Evolutionary conservation across 2,797 vertebrate genomes (phyloP).

Genomic region (Petrocephalus schoutedeni): DNA sequence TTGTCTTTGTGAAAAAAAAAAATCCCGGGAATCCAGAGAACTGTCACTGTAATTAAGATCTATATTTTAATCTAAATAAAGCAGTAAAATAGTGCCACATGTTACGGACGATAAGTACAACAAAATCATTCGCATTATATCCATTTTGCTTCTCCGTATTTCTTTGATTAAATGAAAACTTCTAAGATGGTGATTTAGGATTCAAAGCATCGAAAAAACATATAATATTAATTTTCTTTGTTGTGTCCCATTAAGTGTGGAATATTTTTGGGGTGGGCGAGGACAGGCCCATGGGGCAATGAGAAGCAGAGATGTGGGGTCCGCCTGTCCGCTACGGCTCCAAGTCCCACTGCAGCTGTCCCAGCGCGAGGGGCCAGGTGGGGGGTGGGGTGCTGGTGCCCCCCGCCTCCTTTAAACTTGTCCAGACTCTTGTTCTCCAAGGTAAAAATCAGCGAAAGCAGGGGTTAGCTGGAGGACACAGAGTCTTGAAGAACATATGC

Average conservation of each 20-base stretch:
- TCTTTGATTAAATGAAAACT: not conserved
- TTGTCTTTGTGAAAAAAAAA: not conserved
- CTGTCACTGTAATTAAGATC: not conserved
- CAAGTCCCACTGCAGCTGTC: constrained; percentile 11
- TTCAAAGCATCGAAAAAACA: not conserved
- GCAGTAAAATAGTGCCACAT: not conserved
- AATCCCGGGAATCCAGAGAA: not conserved
- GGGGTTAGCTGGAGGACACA: constrained; percentile 89
- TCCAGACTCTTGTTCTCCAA: constrained; percentile 37
- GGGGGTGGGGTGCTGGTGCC: not conserved
- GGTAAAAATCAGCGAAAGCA: constrained; percentile 62
- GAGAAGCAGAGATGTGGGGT: constrained; percentile 50
- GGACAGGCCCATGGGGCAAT: not conserved
- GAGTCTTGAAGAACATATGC: constrained; percentile 96
- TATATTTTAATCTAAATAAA: constrained; percentile 10
- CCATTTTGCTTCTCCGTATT: not conserved
- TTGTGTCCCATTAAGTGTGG: not conserved
- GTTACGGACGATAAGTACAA: not conserved
- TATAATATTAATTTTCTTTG: not conserved
- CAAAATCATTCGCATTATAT: not conserved
- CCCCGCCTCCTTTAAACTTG: constrained; percentile 12
- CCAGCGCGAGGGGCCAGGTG: not conserved
- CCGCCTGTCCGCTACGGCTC: constrained; percentile 37
- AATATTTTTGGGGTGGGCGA: not conserved
- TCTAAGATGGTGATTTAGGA: not conserved